Evolutionary conservation across 1,140 invertebrate genomes (phyloP).

Genomic region (Orchestia grillus): DNA sequence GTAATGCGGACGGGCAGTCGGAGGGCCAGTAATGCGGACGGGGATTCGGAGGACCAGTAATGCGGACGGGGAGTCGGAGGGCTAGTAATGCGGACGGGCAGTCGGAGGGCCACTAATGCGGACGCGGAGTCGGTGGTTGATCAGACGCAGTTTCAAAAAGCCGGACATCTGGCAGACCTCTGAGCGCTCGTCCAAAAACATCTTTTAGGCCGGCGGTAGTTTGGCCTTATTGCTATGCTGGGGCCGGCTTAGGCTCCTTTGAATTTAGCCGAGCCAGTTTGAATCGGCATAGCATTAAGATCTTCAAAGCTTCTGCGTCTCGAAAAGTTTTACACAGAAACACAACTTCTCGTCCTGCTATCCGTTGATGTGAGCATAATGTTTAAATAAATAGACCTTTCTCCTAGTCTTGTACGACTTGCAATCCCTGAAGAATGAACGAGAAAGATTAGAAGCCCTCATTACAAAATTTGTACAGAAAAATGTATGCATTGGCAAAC

Average conservation of each 20-base stretch:
- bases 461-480: background rate
- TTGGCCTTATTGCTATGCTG: constrained; percentile 48
- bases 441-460: background rate
- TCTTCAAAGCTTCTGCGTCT: constrained; percentile 45
- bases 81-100: background rate
- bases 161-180: background rate
- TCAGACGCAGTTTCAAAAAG: background rate
- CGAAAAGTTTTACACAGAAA: constrained; percentile 23
- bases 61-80: background rate
- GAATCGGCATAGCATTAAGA: constrained; percentile 55
- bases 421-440: background rate
- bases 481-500: background rate
- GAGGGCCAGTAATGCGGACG: background rate
- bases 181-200: background rate
- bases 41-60: background rate
- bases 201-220: constrained; percentile 29
- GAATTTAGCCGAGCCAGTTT: constrained; percentile 55
- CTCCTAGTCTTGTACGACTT: background rate
- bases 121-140: background rate
- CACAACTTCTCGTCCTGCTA: constrained; percentile 42
- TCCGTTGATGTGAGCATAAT: constrained; percentile 39
- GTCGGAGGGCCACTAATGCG: background rate
- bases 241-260: constrained; percentile 45
- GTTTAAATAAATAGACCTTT: constrained; percentile 19
- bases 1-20: background rate